A percentile compares a stretch with the other conserved stretches of the same genome.
Evolutionary conservation across 1,140 invertebrate species (phyloP).

Genomic region (Aphaenogaster floridana): DNA sequence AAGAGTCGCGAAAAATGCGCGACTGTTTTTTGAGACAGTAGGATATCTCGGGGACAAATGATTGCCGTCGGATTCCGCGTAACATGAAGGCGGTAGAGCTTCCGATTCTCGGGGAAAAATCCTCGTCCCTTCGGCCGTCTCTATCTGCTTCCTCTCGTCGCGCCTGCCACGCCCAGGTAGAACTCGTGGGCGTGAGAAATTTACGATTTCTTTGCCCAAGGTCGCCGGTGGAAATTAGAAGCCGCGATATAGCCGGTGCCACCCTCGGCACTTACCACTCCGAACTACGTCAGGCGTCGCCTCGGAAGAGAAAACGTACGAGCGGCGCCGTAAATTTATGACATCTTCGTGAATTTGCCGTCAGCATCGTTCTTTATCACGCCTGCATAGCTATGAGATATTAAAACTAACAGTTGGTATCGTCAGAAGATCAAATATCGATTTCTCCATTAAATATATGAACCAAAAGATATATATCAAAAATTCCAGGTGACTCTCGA

Average conservation of each 20-base stretch:
- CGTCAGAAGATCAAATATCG: conserved; percentile 11
- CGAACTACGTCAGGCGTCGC: conserved; percentile 48
- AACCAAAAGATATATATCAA: conserved; percentile 9
- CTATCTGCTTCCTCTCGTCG: conserved; percentile 40
- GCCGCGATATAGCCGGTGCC: conserved; percentile 34
- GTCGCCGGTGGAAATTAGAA: conserved; percentile 70
- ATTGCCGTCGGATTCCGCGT: not conserved
- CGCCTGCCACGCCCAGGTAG: conserved; percentile 59
- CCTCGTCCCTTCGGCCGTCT: conserved; percentile 19
- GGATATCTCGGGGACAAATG: not conserved
- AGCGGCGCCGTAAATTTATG: conserved; percentile 63
- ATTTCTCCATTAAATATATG: conserved; percentile 26
- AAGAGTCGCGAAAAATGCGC: not conserved
- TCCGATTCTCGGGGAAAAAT: conserved; percentile 12
- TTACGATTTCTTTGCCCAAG: conserved; percentile 74
- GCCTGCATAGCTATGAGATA: not conserved
- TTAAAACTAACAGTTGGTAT: conserved; percentile 24
- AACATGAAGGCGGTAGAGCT: not conserved
- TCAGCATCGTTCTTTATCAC: conserved; percentile 25
- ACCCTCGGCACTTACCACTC: conserved; percentile 49
- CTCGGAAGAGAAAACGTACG: conserved; percentile 42
- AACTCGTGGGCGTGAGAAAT: conserved; percentile 63
- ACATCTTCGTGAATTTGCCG: conserved; percentile 43
- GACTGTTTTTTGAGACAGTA: not conserved
- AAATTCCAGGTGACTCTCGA: not conserved